Evolutionary conservation across 2,888 invertebrate genomes (phyloP).

Genomic region (Panzeria rudis): DNA sequence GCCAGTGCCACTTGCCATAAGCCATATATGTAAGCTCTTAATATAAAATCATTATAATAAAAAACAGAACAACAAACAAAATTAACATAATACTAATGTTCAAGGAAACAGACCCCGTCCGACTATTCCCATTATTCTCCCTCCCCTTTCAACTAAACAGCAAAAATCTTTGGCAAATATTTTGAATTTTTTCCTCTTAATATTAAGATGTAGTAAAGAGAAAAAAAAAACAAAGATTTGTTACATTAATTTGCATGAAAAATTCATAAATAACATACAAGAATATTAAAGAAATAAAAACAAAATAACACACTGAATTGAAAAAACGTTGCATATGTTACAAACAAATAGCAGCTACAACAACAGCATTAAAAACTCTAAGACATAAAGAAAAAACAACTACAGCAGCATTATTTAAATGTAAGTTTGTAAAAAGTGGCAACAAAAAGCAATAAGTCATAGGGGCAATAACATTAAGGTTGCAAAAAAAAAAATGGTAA

Average conservation of each 20-base stretch:
- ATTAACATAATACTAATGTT: conserved; percentile 17
- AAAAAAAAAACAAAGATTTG: conserved; percentile 46
- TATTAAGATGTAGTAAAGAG: neutral
- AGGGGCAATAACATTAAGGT: conserved; percentile 48
- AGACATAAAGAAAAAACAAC: conserved; percentile 43
- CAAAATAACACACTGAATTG: conserved; percentile 36
- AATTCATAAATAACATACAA: conserved; percentile 72
- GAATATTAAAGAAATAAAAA: conserved; percentile 34
- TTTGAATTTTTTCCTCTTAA: conserved; percentile 15
- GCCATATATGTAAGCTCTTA: conserved; percentile 43
- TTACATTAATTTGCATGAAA: conserved; percentile 72
- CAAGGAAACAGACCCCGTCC: conserved; percentile 24
- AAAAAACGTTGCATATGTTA: conserved; percentile 71
- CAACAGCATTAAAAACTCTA: conserved; percentile 10
- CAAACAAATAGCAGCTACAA: conserved; percentile 38
- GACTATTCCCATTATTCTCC: neutral
- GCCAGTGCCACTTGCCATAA: conserved; percentile 26
- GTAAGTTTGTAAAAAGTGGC: conserved; percentile 47
- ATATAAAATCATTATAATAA: conserved; percentile 62
- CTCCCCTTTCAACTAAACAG: neutral
- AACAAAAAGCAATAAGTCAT: conserved; percentile 70
- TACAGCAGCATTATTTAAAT: conserved; percentile 24
- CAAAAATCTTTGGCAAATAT: conserved; percentile 41
- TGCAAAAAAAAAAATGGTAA: neutral
- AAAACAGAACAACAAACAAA: conserved; percentile 13